Percentiles rank a stretch among this genome's conserved stretches.
phyloP scores from a whole-genome alignment of 2,888 invertebrate species.

The Invenusta paracnida region DNA sequence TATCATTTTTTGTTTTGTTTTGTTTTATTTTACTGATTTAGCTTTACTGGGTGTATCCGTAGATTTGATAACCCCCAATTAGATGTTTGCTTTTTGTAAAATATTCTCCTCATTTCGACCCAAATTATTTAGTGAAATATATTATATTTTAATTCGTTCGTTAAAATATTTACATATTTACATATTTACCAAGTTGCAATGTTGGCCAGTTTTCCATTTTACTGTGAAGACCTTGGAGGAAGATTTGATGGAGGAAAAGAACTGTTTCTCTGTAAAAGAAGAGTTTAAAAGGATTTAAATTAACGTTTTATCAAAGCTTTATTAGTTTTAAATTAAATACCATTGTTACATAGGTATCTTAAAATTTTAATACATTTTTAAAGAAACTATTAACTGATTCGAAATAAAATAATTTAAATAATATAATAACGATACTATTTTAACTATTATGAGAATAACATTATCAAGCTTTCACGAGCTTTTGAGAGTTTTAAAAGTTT shows the following conservation, averaged over 20 bases:
- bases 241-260: slow-evolving; percentile 84
- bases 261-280: slow-evolving; percentile 71
- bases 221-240: slow-evolving; percentile 82
- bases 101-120: too few relatives aligned
- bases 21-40: too few relatives aligned
- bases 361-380: too few relatives aligned
- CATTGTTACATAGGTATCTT: background rate
- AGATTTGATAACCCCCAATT: too few relatives aligned
- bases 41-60: too few relatives aligned
- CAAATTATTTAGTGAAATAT: too few relatives aligned
- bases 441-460: background rate
- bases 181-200: slow-evolving; percentile 76
- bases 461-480: background rate
- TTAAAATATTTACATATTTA: too few relatives aligned
- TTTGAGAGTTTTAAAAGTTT: too few relatives aligned
- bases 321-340: background rate
- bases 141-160: too few relatives aligned
- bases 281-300: background rate
- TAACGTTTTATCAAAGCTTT: background rate
- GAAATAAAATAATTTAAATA: background rate
- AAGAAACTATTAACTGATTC: too few relatives aligned
- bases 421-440: background rate
- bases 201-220: slow-evolving; percentile 90
- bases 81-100: too few relatives aligned
- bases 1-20: too few relatives aligned